phyloP scores from a whole-genome alignment of 1,140 invertebrate genomes.

The Pectinophora gossypiella region DNA sequence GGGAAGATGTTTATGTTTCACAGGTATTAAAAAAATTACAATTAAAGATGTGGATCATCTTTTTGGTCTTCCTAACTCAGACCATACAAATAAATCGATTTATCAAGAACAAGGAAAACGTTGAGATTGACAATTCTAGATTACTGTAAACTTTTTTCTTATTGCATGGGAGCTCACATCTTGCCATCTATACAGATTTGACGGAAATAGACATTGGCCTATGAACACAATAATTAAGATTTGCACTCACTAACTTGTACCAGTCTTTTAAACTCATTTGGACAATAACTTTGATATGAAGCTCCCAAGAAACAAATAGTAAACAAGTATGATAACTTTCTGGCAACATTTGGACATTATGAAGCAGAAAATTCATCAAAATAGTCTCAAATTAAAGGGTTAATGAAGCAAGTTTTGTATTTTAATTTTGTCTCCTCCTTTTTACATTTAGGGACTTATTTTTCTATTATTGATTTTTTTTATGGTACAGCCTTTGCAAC shows the following conservation, averaged over 20 bases:
- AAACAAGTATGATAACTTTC: no score
- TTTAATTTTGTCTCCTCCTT: no score
- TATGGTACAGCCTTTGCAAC: no score
- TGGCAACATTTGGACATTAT: not conserved
- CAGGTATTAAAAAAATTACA: not conserved
- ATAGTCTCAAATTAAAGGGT: constrained; percentile 63
- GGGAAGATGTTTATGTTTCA: not conserved
- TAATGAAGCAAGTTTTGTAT: constrained; percentile 33
- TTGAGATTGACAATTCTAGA: not conserved
- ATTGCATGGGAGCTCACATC: not conserved
- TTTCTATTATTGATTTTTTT: no score
- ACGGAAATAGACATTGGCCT: not conserved
- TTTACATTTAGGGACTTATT: no score
- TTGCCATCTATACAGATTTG: not conserved
- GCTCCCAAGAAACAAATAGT: no score
- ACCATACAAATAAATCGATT: not conserved
- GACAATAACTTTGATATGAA: no score
- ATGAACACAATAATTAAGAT: no score
- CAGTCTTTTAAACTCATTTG: no score
- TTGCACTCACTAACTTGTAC: no score
- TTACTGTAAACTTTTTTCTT: not conserved
- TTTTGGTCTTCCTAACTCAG: not conserved
- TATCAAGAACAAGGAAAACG: not conserved
- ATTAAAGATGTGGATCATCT: not conserved
- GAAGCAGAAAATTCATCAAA: constrained; percentile 26